A percentile compares a stretch with the other conserved stretches of the same genome.
These are phyloP conservation scores for Thamnophis sirtalis DNA, from an alignment of 2,113 vertebrate genomes.

Conservation along the genomic window DNA sequence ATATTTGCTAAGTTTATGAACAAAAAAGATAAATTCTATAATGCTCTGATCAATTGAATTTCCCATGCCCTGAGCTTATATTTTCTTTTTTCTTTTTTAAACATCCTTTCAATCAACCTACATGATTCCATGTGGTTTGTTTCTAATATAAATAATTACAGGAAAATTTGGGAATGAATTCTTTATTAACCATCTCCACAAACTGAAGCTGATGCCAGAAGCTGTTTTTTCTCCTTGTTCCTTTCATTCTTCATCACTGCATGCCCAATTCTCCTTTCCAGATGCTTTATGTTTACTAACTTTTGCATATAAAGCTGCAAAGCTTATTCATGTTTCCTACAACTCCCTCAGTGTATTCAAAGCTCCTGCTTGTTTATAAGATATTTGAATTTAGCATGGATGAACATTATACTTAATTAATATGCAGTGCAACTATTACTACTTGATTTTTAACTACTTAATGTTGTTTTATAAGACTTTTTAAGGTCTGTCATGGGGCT, in stretches of 20 bases:
- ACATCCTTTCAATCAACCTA: constrained; percentile 46
- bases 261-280: constrained; percentile 58
- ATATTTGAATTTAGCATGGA: constrained; percentile 20
- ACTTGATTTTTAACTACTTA: not conserved
- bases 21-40: constrained; percentile 37
- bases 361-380: constrained; percentile 29
- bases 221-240: constrained; percentile 76
- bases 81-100: constrained; percentile 46
- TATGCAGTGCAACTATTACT: constrained; percentile 20
- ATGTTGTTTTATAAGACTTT: constrained; percentile 25
- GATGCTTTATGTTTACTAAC: constrained; percentile 56
- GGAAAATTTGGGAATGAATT: constrained; percentile 59
- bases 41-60: constrained; percentile 58
- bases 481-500: not conserved
- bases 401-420: constrained; percentile 37
- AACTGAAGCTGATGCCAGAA: constrained; percentile 99
- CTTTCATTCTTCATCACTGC: constrained; percentile 58
- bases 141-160: constrained; percentile 51
- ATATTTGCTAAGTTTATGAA: constrained; percentile 17
- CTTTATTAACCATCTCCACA: constrained; percentile 79
- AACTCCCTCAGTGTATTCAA: constrained; percentile 28
- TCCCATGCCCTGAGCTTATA: constrained; percentile 64
- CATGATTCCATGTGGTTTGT: constrained; percentile 61
- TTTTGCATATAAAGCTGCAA: constrained; percentile 37
- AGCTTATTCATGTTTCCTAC: constrained; percentile 41